Evolutionary conservation across 2,888 invertebrate genomes (phyloP), one percentile per base, ranked within the genome.

Genomic region (Andrena camellia): DNA sequence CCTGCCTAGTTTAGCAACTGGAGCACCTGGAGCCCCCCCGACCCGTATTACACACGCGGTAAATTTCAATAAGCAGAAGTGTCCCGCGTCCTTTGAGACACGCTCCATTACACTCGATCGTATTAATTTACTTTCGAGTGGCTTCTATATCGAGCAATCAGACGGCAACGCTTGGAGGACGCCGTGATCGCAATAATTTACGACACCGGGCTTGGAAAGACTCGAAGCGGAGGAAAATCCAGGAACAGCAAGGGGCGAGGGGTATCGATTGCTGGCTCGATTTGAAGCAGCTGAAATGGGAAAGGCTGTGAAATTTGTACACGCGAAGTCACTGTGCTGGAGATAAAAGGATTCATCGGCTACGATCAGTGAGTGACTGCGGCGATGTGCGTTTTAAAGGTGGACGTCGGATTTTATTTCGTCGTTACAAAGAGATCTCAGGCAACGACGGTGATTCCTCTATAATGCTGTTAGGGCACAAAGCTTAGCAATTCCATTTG

Each of bases 401-500:
- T 13, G 57, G 60, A 54, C 13, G 23, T 5, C 31, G 69, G 63
- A 13, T 13, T 42, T 78, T 57, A 73, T 71, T 52, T 62, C 26
- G 57, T 52, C 31, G n/a, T n/a, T 29, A 68, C 77, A 70, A 73
- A 66, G 77, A 64, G 70, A 73, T 26, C 13, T 20, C 35, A 48
- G 72, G 35, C 68, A 84, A 70, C 63, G 3, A 70, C 62, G 13
- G 68, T 74, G 76, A 84, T 80, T 79, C 59, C 63, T 23, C 62
- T 66, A 68, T 72, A 84, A 84, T 73, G 76, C 59, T 48, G 35
- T 74, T 68, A 33, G 60, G 50, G 35, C 20, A 70, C 69, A 68
- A 77, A 81, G 75, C 83, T 64, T 84, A 76, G 69, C 82, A 85
- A 86, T 85, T 85, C 66, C 77, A 77, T 85, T 86, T 72, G 82